Evolutionary conservation across 2,113 vertebrate genomes (phyloP).

Genomic region (Elaphurus davidianus): DNA sequence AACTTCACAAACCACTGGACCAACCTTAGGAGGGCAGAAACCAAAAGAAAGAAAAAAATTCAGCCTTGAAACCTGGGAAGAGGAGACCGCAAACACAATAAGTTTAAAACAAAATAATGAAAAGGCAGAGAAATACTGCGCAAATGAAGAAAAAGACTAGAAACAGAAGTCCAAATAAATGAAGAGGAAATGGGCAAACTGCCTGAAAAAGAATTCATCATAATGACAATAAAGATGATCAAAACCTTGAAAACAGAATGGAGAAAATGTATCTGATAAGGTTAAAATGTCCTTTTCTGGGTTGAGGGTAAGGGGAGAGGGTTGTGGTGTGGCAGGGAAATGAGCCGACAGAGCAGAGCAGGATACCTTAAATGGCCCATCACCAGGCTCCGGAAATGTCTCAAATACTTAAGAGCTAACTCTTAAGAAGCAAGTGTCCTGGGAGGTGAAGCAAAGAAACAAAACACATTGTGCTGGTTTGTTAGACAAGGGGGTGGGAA

Average conservation of each 20-base stretch:
- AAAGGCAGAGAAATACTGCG: not conserved
- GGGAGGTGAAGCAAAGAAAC: not conserved
- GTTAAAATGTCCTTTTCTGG: not conserved
- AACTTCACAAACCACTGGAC: not conserved
- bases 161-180: not conserved
- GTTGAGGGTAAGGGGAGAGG: not conserved
- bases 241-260: not conserved
- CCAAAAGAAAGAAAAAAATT: not conserved
- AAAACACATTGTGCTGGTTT: not conserved
- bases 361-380: not conserved
- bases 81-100: not conserved
- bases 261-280: not conserved
- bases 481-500: not conserved
- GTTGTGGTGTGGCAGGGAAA: not conserved
- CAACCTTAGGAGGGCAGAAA: not conserved
- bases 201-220: not conserved
- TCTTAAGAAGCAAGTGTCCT: not conserved
- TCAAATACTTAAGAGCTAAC: not conserved
- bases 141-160: not conserved
- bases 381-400: not conserved
- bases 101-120: not conserved
- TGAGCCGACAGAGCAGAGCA: fast-evolving
- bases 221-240: not conserved
- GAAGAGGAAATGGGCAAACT: not conserved
- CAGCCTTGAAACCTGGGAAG: not conserved